Conservation (phyloP, 2,797 vertebrate species). For the Myotis pilosus region DNA sequence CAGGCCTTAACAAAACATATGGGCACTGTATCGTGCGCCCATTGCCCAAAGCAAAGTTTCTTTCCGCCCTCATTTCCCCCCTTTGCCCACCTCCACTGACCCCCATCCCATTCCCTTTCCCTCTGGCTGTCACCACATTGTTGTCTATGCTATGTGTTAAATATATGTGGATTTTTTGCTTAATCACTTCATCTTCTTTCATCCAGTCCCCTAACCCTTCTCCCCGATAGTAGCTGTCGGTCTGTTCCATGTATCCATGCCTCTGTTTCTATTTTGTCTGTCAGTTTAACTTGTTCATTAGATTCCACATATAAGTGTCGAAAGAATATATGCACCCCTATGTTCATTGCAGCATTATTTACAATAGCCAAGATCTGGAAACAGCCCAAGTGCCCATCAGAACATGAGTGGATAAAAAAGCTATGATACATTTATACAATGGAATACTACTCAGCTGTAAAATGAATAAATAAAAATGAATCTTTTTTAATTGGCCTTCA, state of each 20-base stretch:
- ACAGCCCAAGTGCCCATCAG: neutral
- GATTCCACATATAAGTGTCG: neutral
- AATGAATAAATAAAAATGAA: neutral
- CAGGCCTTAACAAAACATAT: neutral
- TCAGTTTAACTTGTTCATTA: neutral
- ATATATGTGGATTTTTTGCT: neutral
- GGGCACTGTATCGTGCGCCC: neutral
- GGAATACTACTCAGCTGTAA: neutral
- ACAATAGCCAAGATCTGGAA: neutral
- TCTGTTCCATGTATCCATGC: neutral
- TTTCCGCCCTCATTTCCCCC: neutral
- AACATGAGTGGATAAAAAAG: neutral
- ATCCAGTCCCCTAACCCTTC: neutral
- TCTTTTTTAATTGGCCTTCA: constrained; percentile 38
- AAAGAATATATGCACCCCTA: neutral
- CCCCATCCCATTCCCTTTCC: neutral
- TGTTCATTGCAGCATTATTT: neutral
- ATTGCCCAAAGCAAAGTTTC: neutral
- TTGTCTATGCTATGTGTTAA: neutral
- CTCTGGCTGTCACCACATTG: neutral
- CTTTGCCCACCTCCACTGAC: neutral
- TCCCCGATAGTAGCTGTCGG: neutral
- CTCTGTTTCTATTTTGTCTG: neutral
- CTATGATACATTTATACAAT: neutral
- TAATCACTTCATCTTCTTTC: neutral